Evolutionary conservation across 2,113 vertebrate genomes (phyloP).

Genomic region (Tyto alba): DNA sequence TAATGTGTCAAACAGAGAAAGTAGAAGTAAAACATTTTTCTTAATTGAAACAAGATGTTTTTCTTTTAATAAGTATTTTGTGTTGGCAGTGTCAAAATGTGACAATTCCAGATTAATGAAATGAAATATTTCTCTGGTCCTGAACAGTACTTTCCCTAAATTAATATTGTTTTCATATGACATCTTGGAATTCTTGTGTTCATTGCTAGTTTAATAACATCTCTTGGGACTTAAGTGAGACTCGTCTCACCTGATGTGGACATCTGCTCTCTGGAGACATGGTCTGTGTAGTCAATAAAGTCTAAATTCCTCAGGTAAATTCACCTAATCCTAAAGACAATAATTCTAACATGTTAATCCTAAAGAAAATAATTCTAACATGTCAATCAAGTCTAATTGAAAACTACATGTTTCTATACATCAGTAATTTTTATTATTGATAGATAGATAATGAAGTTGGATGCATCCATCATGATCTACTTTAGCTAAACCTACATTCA

Average conservation of each 20-base stretch:
- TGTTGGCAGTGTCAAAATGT: conserved; percentile 8
- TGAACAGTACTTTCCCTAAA: not conserved
- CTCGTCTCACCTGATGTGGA: not conserved
- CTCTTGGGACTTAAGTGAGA: not conserved
- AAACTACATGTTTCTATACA: not conserved
- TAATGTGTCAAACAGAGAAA: conserved; percentile 18
- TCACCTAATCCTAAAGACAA: not conserved
- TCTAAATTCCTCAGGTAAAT: not conserved
- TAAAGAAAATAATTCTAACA: not conserved
- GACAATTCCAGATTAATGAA: conserved; percentile 15
- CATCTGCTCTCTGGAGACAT: not conserved
- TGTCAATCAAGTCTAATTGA: not conserved
- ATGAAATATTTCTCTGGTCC: conserved; percentile 16
- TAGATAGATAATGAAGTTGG: not conserved
- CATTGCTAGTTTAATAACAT: not conserved
- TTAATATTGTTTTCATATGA: not conserved
- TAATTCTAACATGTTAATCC: not conserved
- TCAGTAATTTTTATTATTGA: not conserved
- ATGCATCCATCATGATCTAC: not conserved
- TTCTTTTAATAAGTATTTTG: not conserved
- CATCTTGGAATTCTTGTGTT: not conserved
- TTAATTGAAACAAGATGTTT: conserved; percentile 33
- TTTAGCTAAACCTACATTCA: not conserved
- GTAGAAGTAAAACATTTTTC: not conserved
- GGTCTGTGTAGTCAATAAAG: not conserved